Evolutionary conservation across 2,797 vertebrate species (phyloP), one percentile per base, ranked within the genome.

Genomic region (Delichon dasypus): DNA sequence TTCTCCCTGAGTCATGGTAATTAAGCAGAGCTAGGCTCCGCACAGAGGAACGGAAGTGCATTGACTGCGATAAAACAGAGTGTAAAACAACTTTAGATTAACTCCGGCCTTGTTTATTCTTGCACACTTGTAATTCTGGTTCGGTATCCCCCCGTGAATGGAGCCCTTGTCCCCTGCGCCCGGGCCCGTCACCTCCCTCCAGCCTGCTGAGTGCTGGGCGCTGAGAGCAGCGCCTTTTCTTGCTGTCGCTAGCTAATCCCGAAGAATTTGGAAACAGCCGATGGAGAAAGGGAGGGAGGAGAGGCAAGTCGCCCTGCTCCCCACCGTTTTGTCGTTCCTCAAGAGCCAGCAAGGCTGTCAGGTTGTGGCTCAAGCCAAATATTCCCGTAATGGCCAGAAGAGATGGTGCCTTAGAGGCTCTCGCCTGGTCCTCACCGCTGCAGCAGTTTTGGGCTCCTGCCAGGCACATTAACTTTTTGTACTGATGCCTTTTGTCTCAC

Each of bases 41-140:
- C 97, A 94, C 97, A 96, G 95, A 98, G 97, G 94, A 97, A 95
- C 95, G 97, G 97, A 98, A 98, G 96, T 96, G 97, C 97, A 97
- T 97, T 97, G 97, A 97, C 97, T 97, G 97, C 97, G 96, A 97
- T 97, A 97, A 98, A 97, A 97, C 97, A 97, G 95, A 97, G 97
- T 97, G 97, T 97, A 96, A 96, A 97, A 97, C 97, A 96, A 97
- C 97, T 98, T 97, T 95, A 96, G 96, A 97, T 97, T 95, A 97
- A 97, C 97, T 98, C 96, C 87, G 51, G 97, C 93, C 97, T 97
- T 97, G 96, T 97, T 97, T 97, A 95, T 98, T 97, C 96, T 89
- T 89, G 85, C 92, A 92, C 97, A 95, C 95, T 97, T 97, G 96
- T 97, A 75, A 98, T 97, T 96, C 97, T 96, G 97, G 67, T 82